A percentile compares a stretch with the other conserved stretches of the same genome.
Evolutionary conservation across 2,113 vertebrate genomes (phyloP).

Genomic region (Gopherus evgoodei): DNA sequence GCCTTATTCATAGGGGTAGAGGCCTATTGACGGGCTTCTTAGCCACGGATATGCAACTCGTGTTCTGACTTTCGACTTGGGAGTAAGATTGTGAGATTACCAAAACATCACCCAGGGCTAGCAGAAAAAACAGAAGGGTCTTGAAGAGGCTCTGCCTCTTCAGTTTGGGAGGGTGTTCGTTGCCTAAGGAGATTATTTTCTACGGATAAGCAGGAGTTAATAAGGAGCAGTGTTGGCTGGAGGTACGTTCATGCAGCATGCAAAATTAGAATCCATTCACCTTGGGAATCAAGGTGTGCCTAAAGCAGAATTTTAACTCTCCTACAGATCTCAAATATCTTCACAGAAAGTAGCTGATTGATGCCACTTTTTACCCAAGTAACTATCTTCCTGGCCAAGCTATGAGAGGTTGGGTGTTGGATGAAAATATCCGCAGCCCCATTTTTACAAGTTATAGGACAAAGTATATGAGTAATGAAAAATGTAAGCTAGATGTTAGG

Average conservation of each 20-base stretch:
- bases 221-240: not conserved
- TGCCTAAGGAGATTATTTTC: not conserved
- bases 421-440: not conserved
- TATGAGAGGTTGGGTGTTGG: rapidly evolving
- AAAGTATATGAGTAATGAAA: not conserved
- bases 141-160: not conserved
- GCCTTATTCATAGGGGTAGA: not conserved
- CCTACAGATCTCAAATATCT: not conserved
- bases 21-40: not conserved
- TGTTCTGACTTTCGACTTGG: not conserved
- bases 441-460: not conserved
- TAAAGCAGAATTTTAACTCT: not conserved
- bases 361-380: not conserved
- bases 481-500: not conserved
- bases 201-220: not conserved
- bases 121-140: not conserved
- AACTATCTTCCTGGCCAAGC: not conserved
- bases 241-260: not conserved
- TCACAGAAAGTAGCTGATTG: not conserved
- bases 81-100: not conserved
- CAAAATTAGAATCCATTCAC: not conserved
- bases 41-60: not conserved
- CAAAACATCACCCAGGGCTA: not conserved
- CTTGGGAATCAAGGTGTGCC: not conserved
- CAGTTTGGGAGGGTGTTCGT: not conserved